Evolutionary conservation across 2,797 vertebrate species (phyloP), one percentile per base, ranked within the genome.

Genomic region (Vultur gryphus): DNA sequence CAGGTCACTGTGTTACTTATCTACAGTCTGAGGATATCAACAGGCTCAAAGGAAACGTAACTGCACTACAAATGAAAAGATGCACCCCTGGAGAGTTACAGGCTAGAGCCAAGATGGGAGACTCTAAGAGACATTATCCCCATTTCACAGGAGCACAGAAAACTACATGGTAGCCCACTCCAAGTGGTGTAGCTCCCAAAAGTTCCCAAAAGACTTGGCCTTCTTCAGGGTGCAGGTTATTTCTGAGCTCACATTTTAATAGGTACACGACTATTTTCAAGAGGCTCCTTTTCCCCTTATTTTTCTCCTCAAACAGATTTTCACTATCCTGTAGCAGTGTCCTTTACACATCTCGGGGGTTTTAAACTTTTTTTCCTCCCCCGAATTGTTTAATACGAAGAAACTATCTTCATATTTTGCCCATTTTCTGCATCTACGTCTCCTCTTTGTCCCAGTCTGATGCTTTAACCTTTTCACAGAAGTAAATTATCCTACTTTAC

Each of bases 161-260:
- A 72, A 43, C 24, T 5, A 15, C 49, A 25, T 0, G 0, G 51
- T 7, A 28, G 49, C 61, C 35, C 12, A 9, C 33, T 39, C 41
- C 64, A 28, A 39, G 39, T 8, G 7, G 49, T 10, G 11, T 2
- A 61, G 46, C 57, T 44, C 62, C 33, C 31, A 52, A 35, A 82
- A 31, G 16, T 12, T 59, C 43, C 35, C 31, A 26, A 35, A 81
- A 77, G 21, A 46, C n/a, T 13, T 16, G 35, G 31, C 12, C 12
- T 39, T 79, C 48, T 62, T 57, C 48, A 31, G 17, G 20, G 11
- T 41, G 16, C 12, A 23, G 8, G 41, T 77, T 44, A 66, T 21
- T 59, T 48, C 29, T 31, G 31, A 73, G 49, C 31, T 52, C 49
- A 41, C 8, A 6, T 28, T 13, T 52, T 48, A 52, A 35, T 10